Conservation (phyloP, 1,140 invertebrate species). For the Hetaerina americana region DNA sequence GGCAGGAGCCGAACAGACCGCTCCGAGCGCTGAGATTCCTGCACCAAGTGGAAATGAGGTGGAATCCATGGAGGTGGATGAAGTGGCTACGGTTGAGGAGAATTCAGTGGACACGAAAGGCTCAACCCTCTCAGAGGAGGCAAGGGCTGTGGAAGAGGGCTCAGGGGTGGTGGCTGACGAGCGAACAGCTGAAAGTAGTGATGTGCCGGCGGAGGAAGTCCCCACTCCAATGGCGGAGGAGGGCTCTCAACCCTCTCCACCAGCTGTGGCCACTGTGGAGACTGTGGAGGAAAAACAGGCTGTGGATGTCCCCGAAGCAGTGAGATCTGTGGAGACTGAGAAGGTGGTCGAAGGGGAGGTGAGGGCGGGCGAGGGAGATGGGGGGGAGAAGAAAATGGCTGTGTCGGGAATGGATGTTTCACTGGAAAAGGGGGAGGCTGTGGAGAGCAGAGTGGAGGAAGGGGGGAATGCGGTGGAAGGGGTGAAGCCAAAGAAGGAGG, state of each 20-base stretch:
- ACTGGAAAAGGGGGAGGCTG: conserved; percentile 19
- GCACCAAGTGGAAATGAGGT: background rate
- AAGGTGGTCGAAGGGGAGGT: background rate
- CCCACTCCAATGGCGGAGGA: background rate
- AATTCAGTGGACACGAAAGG: background rate
- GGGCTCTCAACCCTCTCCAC: background rate
- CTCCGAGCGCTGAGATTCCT: background rate
- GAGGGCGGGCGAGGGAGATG: conserved; percentile 23
- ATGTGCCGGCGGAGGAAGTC: too few species aligned
- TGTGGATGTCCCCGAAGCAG: background rate
- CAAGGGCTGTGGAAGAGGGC: background rate
- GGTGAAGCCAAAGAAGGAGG: background rate
- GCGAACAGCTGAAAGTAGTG: background rate
- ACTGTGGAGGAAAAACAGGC: background rate
- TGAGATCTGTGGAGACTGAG: background rate
- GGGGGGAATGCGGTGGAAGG: background rate
- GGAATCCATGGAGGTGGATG: background rate
- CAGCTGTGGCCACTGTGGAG: background rate
- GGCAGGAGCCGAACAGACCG: background rate
- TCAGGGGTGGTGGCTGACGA: background rate
- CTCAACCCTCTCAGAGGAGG: too few species aligned
- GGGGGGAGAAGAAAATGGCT: conserved; percentile 17
- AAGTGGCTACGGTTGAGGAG: background rate
- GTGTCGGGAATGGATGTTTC: background rate
- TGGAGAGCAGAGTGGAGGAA: conserved; percentile 17